phyloP scores from a whole-genome alignment of 2,113 vertebrate species.

The Chascanopsetta lugubris region DNA sequence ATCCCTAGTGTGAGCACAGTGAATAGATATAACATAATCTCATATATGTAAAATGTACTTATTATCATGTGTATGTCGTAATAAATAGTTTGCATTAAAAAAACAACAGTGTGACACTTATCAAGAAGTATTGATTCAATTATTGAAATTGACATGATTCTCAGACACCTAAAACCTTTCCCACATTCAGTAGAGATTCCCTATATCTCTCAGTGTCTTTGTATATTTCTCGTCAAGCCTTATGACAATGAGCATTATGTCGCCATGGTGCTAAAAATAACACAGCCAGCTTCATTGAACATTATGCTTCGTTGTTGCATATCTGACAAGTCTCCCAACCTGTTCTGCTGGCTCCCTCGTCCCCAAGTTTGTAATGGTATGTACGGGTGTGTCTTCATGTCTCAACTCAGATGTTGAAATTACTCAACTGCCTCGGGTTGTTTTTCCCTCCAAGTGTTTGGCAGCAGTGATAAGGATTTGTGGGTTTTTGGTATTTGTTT shows the following conservation, averaged over 20 bases:
- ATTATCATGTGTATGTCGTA: not conserved
- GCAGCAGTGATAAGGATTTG: not conserved
- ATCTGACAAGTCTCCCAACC: slow-evolving; percentile 46
- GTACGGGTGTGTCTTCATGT: slow-evolving; percentile 32
- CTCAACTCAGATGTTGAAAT: not conserved
- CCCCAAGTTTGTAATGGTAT: slow-evolving; percentile 17
- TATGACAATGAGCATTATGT: not conserved
- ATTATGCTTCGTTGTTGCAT: slow-evolving; percentile 12
- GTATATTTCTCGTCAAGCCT: not conserved
- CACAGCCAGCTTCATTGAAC: not conserved
- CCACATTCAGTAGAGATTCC: no score
- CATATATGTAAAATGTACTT: not conserved
- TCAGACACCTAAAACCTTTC: no score
- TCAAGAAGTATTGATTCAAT: not conserved
- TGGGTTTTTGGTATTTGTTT: not conserved
- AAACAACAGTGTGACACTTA: no score
- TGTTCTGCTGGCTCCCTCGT: slow-evolving; percentile 53
- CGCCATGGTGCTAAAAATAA: not conserved
- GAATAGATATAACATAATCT: not conserved
- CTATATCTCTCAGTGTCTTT: not conserved
- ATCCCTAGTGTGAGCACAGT: not conserved
- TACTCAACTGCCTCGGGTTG: not conserved
- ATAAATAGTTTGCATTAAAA: no score
- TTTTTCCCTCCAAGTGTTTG: not conserved
- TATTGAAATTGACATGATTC: no score